These are phyloP conservation scores for Pseudois nayaur DNA, from an alignment of 2,113 vertebrate species.

Conservation along the genomic window DNA sequence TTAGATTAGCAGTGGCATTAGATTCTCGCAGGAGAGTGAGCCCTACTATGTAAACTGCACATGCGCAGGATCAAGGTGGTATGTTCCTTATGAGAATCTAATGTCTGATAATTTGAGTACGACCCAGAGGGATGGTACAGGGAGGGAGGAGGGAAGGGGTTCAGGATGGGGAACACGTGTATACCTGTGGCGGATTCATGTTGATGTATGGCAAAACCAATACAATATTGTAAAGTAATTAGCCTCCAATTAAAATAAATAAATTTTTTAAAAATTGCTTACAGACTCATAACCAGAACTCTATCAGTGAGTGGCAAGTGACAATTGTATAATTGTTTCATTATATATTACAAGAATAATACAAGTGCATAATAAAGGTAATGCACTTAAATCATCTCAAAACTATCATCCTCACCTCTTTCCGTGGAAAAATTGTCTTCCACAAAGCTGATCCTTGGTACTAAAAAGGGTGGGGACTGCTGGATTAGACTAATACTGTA, in stretches of 20 bases:
- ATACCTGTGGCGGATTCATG: too few species aligned
- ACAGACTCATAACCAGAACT: neutral
- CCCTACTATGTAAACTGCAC: neutral
- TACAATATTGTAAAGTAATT: too few species aligned
- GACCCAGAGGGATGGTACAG: too few species aligned
- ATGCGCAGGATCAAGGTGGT: neutral
- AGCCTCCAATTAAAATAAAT: too few species aligned
- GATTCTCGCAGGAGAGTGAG: neutral
- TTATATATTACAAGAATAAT: neutral
- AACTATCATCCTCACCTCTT: neutral
- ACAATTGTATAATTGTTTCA: neutral
- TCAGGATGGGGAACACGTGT: too few species aligned
- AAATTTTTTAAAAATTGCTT: neutral
- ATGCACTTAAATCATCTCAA: neutral
- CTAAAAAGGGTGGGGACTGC: neutral
- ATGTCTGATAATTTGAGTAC: neutral
- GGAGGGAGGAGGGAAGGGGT: too few species aligned
- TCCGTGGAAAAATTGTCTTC: neutral
- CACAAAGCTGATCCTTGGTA: neutral
- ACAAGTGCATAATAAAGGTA: neutral
- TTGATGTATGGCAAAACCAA: too few species aligned
- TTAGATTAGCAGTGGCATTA: neutral
- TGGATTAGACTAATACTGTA: neutral
- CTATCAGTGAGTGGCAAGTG: neutral
- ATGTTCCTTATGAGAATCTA: neutral